Base-by-base conservation (phyloP, 2,888 invertebrate species). In the Drosophila macrospina region DNA sequence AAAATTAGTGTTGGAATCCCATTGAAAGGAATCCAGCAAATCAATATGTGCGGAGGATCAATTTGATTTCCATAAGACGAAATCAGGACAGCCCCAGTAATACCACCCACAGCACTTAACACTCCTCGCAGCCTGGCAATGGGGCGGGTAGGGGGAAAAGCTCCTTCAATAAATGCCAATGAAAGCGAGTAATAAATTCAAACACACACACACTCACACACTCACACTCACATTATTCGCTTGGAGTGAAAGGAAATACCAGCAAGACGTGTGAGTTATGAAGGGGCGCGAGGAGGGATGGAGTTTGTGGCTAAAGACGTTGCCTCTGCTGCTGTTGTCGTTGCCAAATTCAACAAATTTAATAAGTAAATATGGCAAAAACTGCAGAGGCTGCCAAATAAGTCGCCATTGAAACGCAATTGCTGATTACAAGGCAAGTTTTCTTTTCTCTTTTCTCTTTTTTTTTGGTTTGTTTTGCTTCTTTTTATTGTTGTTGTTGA, bases 151-250 rank as follows among this genome's bases (percentile, higher is more conserved):
- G 5, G 8, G 24, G 44, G 30, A 30, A 30, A 61, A 64, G 69
- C 64, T 63, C 71, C 71, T 60, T 75, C 78, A 80, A 86, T 83
- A 88, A 86, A 86, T 83, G 83, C 79, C 88, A 88, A 80, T 86
- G 85, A 88, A 86, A 88, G 83, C 80, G 73, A 83, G 79, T 69
- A 86, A 88, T 86, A 83, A 81, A 79, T 83, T 79, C 76, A 81
- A 80, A 76, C 79, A 73, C 64, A 73, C 62, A 36, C 50, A 39
- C 67, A 52, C 24, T 50, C 47, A 45, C 32, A 45, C 47, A 51
- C 48, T 48, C 51, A 45, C 42, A 56, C 30, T 5, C n/a, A n/a
- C 61, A 64, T 42, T 51, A 42, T 28, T 45, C 56, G 39, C 39
- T 59, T 61, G 57, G 59, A 70, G 59, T 80, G 78, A 64, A 80